These are phyloP conservation scores for Tortrix viridana DNA, from an alignment of 2,888 invertebrate species.

Conservation along the genomic window DNA sequence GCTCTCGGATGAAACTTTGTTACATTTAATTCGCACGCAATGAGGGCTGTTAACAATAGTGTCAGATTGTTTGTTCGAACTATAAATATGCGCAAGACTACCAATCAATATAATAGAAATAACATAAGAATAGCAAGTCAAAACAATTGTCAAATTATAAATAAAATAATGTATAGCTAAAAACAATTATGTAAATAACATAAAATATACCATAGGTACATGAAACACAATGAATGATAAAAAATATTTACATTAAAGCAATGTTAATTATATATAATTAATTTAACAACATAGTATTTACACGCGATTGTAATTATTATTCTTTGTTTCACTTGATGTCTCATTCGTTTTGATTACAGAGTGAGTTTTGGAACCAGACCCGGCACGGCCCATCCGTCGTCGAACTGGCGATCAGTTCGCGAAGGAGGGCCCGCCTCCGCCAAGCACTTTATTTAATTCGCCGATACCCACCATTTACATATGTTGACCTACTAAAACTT, in stretches of 20 bases:
- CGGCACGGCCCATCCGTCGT: not conserved
- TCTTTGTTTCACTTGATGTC: constrained; percentile 63
- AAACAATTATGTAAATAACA: constrained; percentile 65
- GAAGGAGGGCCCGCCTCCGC: not conserved
- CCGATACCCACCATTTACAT: not conserved
- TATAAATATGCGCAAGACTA: constrained; percentile 41
- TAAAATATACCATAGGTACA: constrained; percentile 58
- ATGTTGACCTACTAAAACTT: not conserved
- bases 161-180: constrained; percentile 55
- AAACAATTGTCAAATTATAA: constrained; percentile 53
- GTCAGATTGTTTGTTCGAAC: constrained; percentile 31
- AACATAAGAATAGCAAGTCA: constrained; percentile 40
- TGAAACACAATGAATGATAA: constrained; percentile 73
- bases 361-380: constrained; percentile 29
- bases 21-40: constrained; percentile 34
- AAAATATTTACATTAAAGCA: constrained; percentile 82
- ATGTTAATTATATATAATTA: constrained; percentile 71
- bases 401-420: not conserved
- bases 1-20: not conserved
- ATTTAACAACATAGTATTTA: constrained; percentile 81
- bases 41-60: constrained; percentile 46
- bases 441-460: not conserved
- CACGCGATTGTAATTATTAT: constrained; percentile 62
- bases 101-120: constrained; percentile 39
- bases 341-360: constrained; percentile 53